A percentile compares a stretch with the other conserved stretches of the same genome.
phyloP scores from a whole-genome alignment of 2,888 invertebrate genomes.

The Epinotia demarniana region DNA sequence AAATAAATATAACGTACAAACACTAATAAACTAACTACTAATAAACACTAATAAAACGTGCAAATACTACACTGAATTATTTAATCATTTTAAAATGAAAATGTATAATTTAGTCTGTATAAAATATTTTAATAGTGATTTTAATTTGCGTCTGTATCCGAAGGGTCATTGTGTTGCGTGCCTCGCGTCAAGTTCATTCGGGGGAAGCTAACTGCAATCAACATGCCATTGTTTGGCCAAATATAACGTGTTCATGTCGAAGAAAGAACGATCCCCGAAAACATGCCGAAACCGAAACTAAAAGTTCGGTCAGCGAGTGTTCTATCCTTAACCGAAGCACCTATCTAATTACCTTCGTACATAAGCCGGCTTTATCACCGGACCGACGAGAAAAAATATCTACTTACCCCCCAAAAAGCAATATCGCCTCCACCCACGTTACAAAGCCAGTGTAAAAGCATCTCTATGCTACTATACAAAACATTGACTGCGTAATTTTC shows the following conservation, averaged over 20 bases:
- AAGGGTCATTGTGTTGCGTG: too few relatives aligned
- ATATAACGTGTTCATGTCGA: neutral
- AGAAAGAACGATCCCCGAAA: neutral
- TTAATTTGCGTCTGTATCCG: too few relatives aligned
- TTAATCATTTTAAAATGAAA: too few relatives aligned
- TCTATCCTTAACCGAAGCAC: conserved; percentile 25
- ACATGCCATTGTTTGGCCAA: neutral
- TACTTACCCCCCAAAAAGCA: conserved; percentile 24
- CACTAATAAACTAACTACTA: too few relatives aligned
- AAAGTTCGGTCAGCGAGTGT: neutral
- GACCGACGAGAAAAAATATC: conserved; percentile 26
- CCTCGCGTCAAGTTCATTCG: neutral
- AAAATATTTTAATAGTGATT: too few relatives aligned
- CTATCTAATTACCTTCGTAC: conserved; percentile 34
- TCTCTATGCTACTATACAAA: conserved; percentile 22
- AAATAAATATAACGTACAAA: too few relatives aligned
- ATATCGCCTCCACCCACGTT: conserved; percentile 18
- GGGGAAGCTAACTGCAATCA: neutral
- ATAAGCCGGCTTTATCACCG: conserved; percentile 27
- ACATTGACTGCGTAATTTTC: conserved; percentile 22
- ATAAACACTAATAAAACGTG: too few relatives aligned
- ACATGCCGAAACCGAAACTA: neutral
- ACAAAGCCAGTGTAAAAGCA: conserved; percentile 33
- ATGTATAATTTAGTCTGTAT: too few relatives aligned
- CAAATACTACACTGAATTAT: too few relatives aligned